Percentiles rank a stretch among this genome's conserved stretches.
Conservation (phyloP, 2,797 vertebrate species). For the Microhierax caerulescens region DNA sequence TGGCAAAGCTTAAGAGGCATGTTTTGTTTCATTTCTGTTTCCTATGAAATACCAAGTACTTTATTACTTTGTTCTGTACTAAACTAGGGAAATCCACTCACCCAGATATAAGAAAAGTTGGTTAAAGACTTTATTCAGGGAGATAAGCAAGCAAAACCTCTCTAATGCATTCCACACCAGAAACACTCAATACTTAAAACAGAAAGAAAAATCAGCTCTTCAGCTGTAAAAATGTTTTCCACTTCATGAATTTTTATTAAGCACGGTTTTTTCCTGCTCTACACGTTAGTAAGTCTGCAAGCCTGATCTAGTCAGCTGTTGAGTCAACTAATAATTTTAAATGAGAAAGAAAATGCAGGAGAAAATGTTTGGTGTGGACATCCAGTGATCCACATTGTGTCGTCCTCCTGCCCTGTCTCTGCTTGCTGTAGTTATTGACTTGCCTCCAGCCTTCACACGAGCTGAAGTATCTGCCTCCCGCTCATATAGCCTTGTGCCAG, state of each 20-base stretch:
- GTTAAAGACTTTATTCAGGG: neutral
- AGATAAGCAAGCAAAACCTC: neutral
- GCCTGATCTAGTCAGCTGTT: neutral
- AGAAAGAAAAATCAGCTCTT: conserved; percentile 19
- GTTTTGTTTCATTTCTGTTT: neutral
- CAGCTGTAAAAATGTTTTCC: conserved; percentile 19
- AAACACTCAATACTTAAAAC: neutral
- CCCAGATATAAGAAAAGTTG: neutral
- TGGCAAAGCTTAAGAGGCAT: neutral
- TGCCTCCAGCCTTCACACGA: neutral
- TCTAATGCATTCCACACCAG: neutral
- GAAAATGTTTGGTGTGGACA: neutral
- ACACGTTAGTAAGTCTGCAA: neutral
- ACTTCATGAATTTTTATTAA: conserved; percentile 40
- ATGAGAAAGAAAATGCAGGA: neutral
- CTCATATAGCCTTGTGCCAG: neutral
- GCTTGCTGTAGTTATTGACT: neutral
- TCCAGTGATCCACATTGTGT: neutral
- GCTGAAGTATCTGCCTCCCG: conserved; percentile 20
- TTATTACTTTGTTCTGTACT: neutral
- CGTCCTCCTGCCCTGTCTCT: neutral
- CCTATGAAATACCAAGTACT: neutral
- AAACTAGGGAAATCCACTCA: neutral
- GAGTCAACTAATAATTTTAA: neutral
- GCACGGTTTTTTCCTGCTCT: neutral